Evolutionary conservation across 2,113 vertebrate species (phyloP).

Genomic region (Psilopogon haemacephalus): DNA sequence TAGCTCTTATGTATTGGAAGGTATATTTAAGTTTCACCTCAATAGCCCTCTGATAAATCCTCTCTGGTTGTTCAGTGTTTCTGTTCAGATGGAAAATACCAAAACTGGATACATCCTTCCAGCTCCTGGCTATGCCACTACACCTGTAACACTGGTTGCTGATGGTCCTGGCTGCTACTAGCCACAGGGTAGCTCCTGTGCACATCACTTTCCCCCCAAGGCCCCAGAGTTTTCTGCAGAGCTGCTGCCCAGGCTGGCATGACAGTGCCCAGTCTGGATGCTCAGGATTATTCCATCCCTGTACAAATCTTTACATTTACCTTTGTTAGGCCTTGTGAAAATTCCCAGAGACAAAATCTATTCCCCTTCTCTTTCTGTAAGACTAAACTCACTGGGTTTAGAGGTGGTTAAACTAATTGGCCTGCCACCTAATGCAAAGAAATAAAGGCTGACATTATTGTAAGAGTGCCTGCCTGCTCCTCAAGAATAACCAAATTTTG

Average conservation of each 20-base stretch:
- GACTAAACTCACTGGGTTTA: background rate
- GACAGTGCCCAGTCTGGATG: background rate
- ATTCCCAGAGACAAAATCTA: background rate
- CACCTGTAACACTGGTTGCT: background rate
- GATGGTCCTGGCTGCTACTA: background rate
- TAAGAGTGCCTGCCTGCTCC: background rate
- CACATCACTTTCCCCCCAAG: background rate
- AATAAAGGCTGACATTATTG: background rate
- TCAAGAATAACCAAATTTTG: background rate
- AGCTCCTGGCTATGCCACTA: background rate
- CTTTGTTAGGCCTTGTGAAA: background rate
- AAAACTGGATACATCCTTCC: background rate
- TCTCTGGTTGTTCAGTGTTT: background rate
- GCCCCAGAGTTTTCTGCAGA: background rate
- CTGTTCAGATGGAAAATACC: background rate
- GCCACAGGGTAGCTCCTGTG: background rate
- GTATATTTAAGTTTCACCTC: background rate
- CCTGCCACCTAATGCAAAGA: background rate
- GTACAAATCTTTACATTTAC: background rate
- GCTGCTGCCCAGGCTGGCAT: background rate
- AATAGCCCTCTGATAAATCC: background rate
- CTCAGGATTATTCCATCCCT: background rate
- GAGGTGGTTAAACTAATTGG: background rate
- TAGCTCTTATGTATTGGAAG: background rate
- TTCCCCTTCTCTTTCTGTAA: background rate